Evolutionary conservation across 2,888 invertebrate species (phyloP).

Genomic region (Hanleya hanleyi): DNA sequence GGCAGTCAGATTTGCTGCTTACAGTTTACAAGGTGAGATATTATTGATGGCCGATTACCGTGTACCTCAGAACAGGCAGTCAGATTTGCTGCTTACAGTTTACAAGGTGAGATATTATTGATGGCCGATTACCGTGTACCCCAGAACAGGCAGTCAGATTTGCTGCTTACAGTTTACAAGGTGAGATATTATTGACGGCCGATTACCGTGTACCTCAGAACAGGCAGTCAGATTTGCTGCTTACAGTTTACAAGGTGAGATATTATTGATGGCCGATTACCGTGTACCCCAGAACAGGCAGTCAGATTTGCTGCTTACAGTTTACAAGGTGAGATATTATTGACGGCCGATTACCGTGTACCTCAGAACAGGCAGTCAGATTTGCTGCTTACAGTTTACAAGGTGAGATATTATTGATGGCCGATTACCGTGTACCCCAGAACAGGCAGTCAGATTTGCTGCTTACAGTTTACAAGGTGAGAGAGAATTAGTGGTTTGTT

Average conservation of each 20-base stretch:
- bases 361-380: constrained; percentile 91
- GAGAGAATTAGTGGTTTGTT: no score
- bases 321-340: constrained; percentile 79
- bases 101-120: constrained; percentile 92
- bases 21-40: constrained; percentile 84
- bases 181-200: constrained; percentile 37
- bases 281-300: constrained; percentile 92
- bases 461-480: constrained; percentile 90
- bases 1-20: constrained; percentile 92
- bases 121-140: constrained; percentile 91
- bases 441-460: constrained; percentile 93
- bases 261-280: constrained; percentile 92
- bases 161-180: constrained; percentile 94
- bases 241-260: constrained; percentile 92
- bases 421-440: constrained; percentile 88
- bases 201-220: constrained; percentile 81
- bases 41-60: not conserved
- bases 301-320: constrained; percentile 93
- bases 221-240: constrained; percentile 94
- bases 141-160: constrained; percentile 92
- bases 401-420: constrained; percentile 91
- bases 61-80: constrained; percentile 92
- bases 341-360: constrained; percentile 73
- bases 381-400: constrained; percentile 96
- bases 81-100: constrained; percentile 91